A percentile compares a stretch with the other conserved stretches of the same genome.
These are phyloP conservation scores for Drosophila imparisetae DNA, from an alignment of 2,888 invertebrate genomes.

Conservation along the genomic window DNA sequence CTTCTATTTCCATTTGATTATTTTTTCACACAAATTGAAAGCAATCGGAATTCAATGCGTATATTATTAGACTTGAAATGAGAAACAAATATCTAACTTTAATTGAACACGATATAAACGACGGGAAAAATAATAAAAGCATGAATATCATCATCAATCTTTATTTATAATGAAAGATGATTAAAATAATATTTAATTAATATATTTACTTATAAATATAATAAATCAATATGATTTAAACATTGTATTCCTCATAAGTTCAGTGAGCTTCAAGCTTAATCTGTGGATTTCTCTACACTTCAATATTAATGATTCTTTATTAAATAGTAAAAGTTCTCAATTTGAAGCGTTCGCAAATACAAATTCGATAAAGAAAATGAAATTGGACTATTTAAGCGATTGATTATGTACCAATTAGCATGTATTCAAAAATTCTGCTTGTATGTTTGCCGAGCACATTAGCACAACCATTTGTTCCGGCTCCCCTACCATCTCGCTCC, in stretches of 20 bases:
- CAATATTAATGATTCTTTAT: not conserved
- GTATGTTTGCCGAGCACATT: constrained; percentile 34
- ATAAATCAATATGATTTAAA: not conserved
- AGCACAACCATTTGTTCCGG: constrained; percentile 33
- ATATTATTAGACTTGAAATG: not conserved
- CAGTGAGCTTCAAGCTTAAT: not conserved
- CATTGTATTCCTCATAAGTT: not conserved
- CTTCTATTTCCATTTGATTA: not conserved
- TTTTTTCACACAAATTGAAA: no score
- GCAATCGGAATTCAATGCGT: not conserved
- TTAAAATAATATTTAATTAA: not conserved
- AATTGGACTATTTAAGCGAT: constrained; percentile 50
- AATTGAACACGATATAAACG: not conserved
- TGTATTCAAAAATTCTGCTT: constrained; percentile 41
- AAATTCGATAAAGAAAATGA: constrained; percentile 51
- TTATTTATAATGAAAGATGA: not conserved
- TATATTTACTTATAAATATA: not conserved
- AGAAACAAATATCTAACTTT: not conserved
- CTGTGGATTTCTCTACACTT: not conserved
- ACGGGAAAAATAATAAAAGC: no score
- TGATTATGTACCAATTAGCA: constrained; percentile 65
- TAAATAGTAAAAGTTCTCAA: not conserved
- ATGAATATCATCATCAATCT: not conserved
- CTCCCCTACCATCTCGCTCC: not conserved
- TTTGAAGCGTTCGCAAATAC: not conserved